phyloP scores from a whole-genome alignment of 2,888 invertebrate species.

The Chloroclysta siterata region DNA sequence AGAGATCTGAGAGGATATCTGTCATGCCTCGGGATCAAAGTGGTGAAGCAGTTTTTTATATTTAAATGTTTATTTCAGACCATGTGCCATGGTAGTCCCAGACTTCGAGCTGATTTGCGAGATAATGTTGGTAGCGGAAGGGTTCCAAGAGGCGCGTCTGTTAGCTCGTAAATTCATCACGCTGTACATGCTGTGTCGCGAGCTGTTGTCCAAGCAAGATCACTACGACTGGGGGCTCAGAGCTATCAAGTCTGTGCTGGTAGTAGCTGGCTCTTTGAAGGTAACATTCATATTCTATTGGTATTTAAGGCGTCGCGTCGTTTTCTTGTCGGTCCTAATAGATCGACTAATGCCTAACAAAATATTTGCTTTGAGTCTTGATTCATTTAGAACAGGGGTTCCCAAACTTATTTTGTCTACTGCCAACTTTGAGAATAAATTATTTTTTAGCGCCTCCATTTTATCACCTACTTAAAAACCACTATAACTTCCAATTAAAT shows the following conservation, averaged over 20 bases:
- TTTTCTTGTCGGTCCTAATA: no score
- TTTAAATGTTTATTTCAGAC: conserved; percentile 78
- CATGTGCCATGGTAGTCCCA: conserved; percentile 99
- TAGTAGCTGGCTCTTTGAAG: conserved; percentile 96
- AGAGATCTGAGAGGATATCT: no score
- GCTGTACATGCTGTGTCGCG: conserved; percentile 94
- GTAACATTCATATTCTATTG: conserved; percentile 57
- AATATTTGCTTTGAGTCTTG: no score
- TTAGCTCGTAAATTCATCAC: conserved; percentile 97
- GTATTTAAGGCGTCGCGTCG: no score
- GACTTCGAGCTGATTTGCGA: conserved; percentile 98
- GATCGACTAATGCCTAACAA: no score
- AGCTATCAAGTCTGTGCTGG: conserved; percentile 97
- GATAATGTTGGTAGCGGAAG: conserved; percentile 98
- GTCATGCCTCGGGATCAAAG: no score
- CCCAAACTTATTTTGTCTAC: no score
- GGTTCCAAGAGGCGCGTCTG: conserved; percentile 95
- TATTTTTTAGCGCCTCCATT: no score
- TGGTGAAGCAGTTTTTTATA: background rate
- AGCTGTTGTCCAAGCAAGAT: conserved; percentile 96
- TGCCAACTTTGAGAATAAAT: no score
- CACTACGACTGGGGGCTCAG: conserved; percentile 98
- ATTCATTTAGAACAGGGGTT: no score
- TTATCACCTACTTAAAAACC: no score
- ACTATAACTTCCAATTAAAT: no score